Conservation (phyloP, 2,113 vertebrate species). For the Megaleporinus macrocephalus region DNA sequence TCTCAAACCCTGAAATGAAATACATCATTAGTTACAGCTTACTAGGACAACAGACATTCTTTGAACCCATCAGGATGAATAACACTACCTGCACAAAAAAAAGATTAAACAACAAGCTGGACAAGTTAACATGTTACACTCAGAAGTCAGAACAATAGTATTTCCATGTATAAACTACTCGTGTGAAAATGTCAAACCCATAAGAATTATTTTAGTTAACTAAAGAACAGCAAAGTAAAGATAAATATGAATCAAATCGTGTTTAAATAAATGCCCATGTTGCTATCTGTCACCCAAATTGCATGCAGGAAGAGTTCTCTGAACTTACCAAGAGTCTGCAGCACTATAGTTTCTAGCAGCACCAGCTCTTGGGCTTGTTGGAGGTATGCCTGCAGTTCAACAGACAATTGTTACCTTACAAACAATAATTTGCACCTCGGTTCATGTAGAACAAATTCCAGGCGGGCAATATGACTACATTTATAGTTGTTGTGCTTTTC, state of each 20-base stretch:
- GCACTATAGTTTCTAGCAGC: conserved; percentile 97
- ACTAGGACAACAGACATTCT: not conserved
- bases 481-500: too few species aligned
- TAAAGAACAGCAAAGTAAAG: too few species aligned
- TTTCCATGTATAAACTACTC: too few species aligned
- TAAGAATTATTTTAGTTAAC: too few species aligned
- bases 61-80: not conserved
- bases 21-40: not conserved
- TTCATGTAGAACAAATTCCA: not conserved
- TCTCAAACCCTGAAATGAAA: conserved; percentile 94
- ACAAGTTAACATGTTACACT: not conserved
- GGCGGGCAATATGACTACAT: too few species aligned
- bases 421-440: not conserved
- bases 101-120: not conserved
- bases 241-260: too few species aligned
- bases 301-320: too few species aligned
- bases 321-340: conserved; percentile 96
- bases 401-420: conserved; percentile 30
- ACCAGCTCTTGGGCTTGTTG: conserved; percentile 98
- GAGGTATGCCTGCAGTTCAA: conserved; percentile 90
- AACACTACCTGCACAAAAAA: not conserved
- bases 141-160: too few species aligned
- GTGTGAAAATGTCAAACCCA: too few species aligned
- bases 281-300: too few species aligned
- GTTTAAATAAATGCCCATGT: too few species aligned